Percentiles rank a stretch among this genome's conserved stretches.
These are phyloP conservation scores for Metacarcinus magister DNA, from an alignment of 2,888 invertebrate genomes.

Conservation along the genomic window DNA sequence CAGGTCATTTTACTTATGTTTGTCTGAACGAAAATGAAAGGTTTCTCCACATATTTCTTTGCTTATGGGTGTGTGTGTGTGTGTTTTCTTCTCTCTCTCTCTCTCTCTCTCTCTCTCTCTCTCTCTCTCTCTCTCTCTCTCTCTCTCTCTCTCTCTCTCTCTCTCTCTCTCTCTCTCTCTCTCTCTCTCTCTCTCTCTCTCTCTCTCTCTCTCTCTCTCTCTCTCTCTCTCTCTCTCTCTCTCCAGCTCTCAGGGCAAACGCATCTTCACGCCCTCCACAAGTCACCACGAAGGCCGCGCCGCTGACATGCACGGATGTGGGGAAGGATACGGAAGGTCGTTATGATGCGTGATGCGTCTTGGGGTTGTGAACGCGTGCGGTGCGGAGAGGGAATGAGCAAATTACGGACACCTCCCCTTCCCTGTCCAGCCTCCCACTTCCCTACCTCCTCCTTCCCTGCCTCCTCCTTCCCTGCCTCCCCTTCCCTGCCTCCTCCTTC, in stretches of 20 bases:
- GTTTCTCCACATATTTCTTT: too few relatives aligned
- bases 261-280: not conserved
- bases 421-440: not conserved
- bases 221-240: slow-evolving; percentile 11
- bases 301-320: not conserved
- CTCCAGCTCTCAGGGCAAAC: not conserved
- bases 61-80: not conserved
- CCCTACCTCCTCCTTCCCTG: not conserved
- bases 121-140: slow-evolving; percentile 20
- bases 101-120: slow-evolving; percentile 37
- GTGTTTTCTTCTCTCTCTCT: not conserved
- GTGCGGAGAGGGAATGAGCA: not conserved
- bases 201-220: not conserved
- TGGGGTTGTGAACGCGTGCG: not conserved
- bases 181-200: not conserved
- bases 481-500: not conserved
- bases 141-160: not conserved
- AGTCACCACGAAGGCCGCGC: not conserved
- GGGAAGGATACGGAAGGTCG: not conserved
- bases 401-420: not conserved
- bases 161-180: not conserved
- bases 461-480: not conserved
- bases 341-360: not conserved
- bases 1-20: too few relatives aligned
- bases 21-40: too few relatives aligned